Conservation (phyloP, 2,888 invertebrate genomes). For the Apamea sordens region DNA sequence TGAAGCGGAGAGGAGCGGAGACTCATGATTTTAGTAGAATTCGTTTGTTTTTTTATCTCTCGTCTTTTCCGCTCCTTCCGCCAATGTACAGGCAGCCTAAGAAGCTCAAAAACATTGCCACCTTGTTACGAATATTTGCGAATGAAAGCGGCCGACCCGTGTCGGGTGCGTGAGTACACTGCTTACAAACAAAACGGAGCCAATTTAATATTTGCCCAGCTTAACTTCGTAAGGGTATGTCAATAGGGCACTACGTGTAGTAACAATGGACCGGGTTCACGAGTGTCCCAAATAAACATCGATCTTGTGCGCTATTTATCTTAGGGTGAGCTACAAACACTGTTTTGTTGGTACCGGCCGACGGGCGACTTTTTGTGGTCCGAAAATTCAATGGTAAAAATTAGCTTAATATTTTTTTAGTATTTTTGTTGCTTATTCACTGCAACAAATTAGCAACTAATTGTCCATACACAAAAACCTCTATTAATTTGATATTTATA, state of each 20-base stretch:
- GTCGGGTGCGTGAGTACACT: constrained; percentile 57
- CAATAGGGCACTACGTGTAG: constrained; percentile 75
- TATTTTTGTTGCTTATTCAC: no score
- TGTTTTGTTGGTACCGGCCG: constrained; percentile 61
- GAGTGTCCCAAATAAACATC: constrained; percentile 85
- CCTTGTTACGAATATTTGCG: constrained; percentile 61
- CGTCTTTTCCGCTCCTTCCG: neutral
- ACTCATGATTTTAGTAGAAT: neutral
- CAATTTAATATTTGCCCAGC: constrained; percentile 83
- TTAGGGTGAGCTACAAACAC: constrained; percentile 76
- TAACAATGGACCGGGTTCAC: constrained; percentile 76
- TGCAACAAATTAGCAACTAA: no score
- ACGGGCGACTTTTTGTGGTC: constrained; percentile 50
- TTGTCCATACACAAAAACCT: no score
- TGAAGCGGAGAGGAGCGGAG: neutral
- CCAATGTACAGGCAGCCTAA: constrained; percentile 9
- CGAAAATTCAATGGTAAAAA: neutral
- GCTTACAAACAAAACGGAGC: constrained; percentile 72
- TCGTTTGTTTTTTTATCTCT: neutral
- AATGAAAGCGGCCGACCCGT: constrained; percentile 59
- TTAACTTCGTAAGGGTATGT: constrained; percentile 78
- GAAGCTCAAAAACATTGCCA: constrained; percentile 58
- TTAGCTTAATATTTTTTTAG: no score
- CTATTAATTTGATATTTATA: no score
- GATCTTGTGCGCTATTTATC: constrained; percentile 82